phyloP scores from a whole-genome alignment of 2,113 vertebrate species.

The Phocoena sinus region DNA sequence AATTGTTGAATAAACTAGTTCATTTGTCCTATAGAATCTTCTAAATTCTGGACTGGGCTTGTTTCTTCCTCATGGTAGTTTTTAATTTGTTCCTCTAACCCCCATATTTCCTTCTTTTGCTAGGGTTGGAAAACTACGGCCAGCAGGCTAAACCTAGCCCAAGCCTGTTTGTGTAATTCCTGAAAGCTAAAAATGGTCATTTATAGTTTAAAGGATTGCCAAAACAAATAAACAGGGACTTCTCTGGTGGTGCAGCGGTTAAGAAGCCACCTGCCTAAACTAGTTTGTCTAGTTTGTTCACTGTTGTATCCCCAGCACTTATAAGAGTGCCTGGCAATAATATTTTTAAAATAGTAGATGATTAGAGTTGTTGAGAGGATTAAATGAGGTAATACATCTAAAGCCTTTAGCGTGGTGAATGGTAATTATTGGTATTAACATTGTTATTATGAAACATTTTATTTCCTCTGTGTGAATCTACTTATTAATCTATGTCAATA shows the following conservation, averaged over 20 bases:
- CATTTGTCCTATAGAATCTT: background rate
- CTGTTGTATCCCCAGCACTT: background rate
- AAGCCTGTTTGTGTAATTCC: background rate
- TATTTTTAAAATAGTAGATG: background rate
- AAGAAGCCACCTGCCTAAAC: too few species aligned
- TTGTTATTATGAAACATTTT: background rate
- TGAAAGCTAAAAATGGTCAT: background rate
- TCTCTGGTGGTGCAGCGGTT: too few species aligned
- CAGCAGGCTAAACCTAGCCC: background rate
- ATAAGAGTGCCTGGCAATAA: background rate
- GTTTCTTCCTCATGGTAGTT: background rate
- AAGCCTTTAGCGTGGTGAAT: background rate
- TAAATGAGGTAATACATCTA: background rate
- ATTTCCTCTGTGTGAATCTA: slow-evolving; percentile 51
- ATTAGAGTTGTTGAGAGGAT: background rate
- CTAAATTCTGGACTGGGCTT: background rate
- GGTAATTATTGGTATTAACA: background rate
- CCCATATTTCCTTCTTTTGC: too few species aligned
- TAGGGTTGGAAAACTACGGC: background rate
- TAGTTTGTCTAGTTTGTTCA: background rate
- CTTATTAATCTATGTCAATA: slow-evolving; percentile 58
- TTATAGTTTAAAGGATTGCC: background rate
- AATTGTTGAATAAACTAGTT: background rate
- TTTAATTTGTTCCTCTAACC: background rate
- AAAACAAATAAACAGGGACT: background rate